Evolutionary conservation across 1,140 invertebrate species (phyloP).

Genomic region (Agrypnia vestita): DNA sequence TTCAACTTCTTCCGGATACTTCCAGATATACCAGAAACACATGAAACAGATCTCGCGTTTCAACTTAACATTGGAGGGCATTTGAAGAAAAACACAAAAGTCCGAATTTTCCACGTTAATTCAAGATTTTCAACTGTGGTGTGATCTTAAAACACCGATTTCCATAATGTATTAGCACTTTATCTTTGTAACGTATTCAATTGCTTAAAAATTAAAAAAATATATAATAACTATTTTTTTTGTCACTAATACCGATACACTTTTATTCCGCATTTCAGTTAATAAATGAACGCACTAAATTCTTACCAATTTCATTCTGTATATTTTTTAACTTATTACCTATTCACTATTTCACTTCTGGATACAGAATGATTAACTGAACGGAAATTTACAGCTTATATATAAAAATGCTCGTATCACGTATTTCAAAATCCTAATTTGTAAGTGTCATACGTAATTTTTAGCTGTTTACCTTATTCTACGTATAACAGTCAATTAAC

Average conservation of each 20-base stretch:
- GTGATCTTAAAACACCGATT: no score
- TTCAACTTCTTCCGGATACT: no score
- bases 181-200: background rate
- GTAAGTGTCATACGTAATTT: constrained; percentile 31
- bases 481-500: constrained; percentile 32
- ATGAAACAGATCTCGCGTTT: no score
- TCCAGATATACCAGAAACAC: no score
- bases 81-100: no score
- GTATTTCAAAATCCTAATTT: constrained; percentile 10
- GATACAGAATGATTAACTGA: constrained; percentile 2
- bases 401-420: constrained; percentile 29
- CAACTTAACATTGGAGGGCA: no score
- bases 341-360: constrained; percentile 9
- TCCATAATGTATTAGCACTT: no score
- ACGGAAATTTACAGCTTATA: constrained; percentile 17
- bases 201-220: background rate
- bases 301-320: constrained; percentile 28
- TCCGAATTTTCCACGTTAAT: no score
- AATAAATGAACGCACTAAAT: background rate
- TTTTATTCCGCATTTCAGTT: background rate
- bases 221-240: no score
- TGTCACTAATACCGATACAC: no score
- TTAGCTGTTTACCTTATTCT: constrained; percentile 43
- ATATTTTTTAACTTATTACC: background rate
- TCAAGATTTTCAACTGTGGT: no score